phyloP scores from a whole-genome alignment of 1,140 invertebrate species.

The Procambarus clarkii region DNA sequence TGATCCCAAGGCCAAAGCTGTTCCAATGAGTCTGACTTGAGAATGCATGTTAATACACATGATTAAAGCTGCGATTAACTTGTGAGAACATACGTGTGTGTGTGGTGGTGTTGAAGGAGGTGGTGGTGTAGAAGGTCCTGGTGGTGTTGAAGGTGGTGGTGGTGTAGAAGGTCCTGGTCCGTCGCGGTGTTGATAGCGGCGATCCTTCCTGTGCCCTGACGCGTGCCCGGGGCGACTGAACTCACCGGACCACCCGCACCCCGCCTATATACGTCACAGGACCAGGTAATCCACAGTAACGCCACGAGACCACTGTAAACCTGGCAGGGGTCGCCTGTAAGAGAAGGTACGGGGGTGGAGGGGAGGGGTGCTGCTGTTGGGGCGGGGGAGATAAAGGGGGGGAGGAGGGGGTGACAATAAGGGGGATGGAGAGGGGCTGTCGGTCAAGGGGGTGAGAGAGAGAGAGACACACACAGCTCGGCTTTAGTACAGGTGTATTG shows the following conservation, averaged over 20 bases:
- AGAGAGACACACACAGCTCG: constrained; percentile 10
- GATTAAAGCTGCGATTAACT: too few species aligned
- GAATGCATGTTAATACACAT: too few species aligned
- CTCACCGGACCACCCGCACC: background rate
- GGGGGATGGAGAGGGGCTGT: background rate
- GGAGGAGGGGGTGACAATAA: background rate
- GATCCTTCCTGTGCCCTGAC: background rate
- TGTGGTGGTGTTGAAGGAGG: background rate
- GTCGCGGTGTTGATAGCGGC: background rate
- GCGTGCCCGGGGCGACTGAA: background rate
- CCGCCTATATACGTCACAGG: background rate
- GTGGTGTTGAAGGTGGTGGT: background rate
- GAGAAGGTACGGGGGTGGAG: background rate
- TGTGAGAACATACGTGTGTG: background rate
- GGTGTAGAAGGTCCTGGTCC: too few species aligned
- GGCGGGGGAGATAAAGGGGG: background rate
- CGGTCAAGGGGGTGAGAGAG: constrained; percentile 8
- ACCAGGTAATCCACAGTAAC: constrained; percentile 29
- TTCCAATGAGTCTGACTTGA: too few species aligned
- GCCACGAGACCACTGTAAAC: background rate
- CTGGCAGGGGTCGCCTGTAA: background rate
- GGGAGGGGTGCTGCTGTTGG: background rate
- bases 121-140: background rate
- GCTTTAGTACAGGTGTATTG: too few species aligned
- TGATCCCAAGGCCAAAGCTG: too few species aligned